Evolutionary conservation across 2,797 vertebrate species (phyloP).

Genomic region (Dendrocincla fuliginosa): DNA sequence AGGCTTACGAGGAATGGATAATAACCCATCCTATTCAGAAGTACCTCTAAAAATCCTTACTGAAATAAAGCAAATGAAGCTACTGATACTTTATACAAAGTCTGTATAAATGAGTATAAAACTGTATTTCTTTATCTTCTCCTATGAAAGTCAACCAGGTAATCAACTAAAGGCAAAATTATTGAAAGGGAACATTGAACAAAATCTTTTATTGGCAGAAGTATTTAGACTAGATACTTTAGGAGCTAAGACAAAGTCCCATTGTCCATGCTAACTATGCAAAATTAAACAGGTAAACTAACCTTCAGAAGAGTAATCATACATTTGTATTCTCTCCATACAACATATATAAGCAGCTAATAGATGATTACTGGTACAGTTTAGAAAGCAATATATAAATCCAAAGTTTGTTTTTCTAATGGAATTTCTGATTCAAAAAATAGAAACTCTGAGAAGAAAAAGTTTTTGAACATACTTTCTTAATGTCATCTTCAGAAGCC

Average conservation of each 20-base stretch:
- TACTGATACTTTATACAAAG: neutral
- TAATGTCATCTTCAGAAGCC: conserved; percentile 94
- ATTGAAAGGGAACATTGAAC: neutral
- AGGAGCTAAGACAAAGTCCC: neutral
- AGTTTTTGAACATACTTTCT: conserved; percentile 84
- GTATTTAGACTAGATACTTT: neutral
- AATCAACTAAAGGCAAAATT: neutral
- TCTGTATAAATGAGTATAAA: neutral
- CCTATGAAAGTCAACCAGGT: neutral
- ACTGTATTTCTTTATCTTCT: neutral
- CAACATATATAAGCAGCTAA: neutral
- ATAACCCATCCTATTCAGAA: neutral
- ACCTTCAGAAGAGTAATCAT: neutral
- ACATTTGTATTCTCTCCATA: neutral
- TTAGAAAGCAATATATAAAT: neutral
- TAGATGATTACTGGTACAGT: neutral
- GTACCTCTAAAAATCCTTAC: neutral
- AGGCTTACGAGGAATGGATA: neutral
- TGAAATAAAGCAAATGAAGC: neutral
- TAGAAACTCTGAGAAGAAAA: neutral
- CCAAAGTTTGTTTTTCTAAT: neutral
- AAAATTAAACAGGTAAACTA: neutral
- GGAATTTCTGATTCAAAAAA: neutral
- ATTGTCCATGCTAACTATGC: neutral
- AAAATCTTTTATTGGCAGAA: neutral